A percentile compares a stretch with the other conserved stretches of the same genome.
Conservation (phyloP, 2,888 invertebrate species). For the Tillus elongatus region DNA sequence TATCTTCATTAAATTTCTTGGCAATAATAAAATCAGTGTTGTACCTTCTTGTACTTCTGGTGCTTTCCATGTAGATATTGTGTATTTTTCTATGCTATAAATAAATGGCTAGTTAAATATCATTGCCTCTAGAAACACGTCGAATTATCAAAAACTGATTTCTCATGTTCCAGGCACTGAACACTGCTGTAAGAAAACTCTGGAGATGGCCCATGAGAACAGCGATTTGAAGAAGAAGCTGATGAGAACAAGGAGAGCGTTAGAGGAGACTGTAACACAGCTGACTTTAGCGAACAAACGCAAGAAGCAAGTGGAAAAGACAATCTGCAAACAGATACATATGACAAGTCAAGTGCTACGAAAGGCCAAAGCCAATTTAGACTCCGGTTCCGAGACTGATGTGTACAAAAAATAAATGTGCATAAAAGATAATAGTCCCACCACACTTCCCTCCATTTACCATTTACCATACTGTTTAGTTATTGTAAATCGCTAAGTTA, state of each 20-base stretch:
- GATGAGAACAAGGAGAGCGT: conserved; percentile 59
- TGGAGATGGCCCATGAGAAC: conserved; percentile 50
- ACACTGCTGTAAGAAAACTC: conserved; percentile 32
- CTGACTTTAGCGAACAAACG: conserved; percentile 67
- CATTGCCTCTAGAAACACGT: too few relatives aligned
- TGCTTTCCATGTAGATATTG: too few relatives aligned
- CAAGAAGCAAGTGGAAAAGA: conserved; percentile 73
- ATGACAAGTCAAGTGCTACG: conserved; percentile 70
- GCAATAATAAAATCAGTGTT: too few relatives aligned
- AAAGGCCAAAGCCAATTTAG: conserved; percentile 65
- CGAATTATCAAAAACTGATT: too few relatives aligned
- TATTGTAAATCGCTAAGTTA: conserved; percentile 4
- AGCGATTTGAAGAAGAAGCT: conserved; percentile 60
- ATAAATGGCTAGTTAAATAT: too few relatives aligned
- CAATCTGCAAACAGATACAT: conserved; percentile 71
- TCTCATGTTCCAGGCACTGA: conserved; percentile 30
- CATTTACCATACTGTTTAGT: neutral
- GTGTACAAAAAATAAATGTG: conserved; percentile 19
- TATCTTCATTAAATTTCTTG: too few relatives aligned
- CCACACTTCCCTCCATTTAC: neutral
- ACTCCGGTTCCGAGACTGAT: conserved; percentile 43
- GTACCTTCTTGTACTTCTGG: too few relatives aligned
- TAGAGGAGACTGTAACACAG: conserved; percentile 69
- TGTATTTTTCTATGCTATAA: too few relatives aligned
- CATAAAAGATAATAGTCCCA: too few relatives aligned